phyloP scores from a whole-genome alignment of 1,140 invertebrate species.

The Bombus sylvicola region DNA sequence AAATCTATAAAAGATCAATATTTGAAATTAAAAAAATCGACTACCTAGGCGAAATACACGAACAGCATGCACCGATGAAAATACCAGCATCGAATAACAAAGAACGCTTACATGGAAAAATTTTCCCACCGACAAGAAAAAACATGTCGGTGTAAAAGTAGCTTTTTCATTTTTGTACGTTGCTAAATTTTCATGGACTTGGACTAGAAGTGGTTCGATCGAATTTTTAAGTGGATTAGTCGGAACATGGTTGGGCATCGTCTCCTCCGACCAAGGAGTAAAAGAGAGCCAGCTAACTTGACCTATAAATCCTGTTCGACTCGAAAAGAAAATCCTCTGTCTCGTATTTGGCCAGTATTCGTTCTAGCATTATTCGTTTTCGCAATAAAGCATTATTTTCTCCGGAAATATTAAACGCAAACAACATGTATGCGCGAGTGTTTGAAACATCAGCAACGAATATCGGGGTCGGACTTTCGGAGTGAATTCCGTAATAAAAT shows the following conservation, averaged over 20 bases:
- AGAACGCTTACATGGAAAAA: no score
- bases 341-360: neutral
- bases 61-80: neutral
- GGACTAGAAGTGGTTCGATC: neutral
- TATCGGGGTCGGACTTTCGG: neutral
- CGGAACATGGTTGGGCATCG: neutral
- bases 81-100: neutral
- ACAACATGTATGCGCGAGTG: neutral
- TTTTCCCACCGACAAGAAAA: neutral
- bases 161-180: neutral
- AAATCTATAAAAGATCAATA: neutral
- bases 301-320: neutral
- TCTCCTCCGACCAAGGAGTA: no score
- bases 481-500: constrained; percentile 30
- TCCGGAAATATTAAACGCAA: constrained; percentile 42
- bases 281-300: no score
- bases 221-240: constrained; percentile 3
- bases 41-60: neutral
- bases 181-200: constrained; percentile 14
- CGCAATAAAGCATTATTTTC: constrained; percentile 37
- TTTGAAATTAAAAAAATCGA: neutral
- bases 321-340: neutral
- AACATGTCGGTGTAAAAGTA: neutral
- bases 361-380: neutral
- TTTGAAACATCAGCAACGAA: constrained; percentile 19